Conservation (phyloP, 2,113 vertebrate genomes). For the Mugil cephalus region DNA sequence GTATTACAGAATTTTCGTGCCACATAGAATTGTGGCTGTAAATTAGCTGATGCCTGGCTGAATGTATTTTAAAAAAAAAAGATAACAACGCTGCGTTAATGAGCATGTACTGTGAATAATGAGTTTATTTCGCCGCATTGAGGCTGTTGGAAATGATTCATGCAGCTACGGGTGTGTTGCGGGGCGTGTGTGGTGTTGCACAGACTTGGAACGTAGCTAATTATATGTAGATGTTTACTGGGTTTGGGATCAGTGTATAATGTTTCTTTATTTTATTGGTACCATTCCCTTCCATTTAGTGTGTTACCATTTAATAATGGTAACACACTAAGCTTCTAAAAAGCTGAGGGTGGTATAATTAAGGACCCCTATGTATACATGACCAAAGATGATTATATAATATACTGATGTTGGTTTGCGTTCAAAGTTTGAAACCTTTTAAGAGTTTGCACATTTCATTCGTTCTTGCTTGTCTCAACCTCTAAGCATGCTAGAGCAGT, state of each 20-base stretch:
- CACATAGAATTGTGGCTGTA: not conserved
- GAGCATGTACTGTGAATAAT: conserved; percentile 1
- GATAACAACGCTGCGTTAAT: not conserved
- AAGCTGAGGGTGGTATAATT: too few relatives aligned
- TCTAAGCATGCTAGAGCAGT: not conserved
- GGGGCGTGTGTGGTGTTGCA: not conserved
- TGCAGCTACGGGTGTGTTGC: conserved; percentile 10
- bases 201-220: not conserved
- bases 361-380: too few relatives aligned
- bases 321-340: too few relatives aligned
- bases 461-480: not conserved
- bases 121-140: conserved; percentile 2
- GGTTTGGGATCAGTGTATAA: not conserved
- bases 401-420: not conserved
- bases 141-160: not conserved
- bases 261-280: too few relatives aligned
- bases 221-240: not conserved
- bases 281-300: too few relatives aligned
- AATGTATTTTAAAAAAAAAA: not conserved
- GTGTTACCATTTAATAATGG: too few relatives aligned
- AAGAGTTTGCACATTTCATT: not conserved
- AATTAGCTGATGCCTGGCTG: not conserved
- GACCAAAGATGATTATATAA: too few relatives aligned
- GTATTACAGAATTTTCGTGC: not conserved
- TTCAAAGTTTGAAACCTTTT: not conserved